Evolutionary conservation across 2,113 vertebrate genomes (phyloP), one percentile per base, ranked within the genome.

Genomic region (Circaetus gallicus): DNA sequence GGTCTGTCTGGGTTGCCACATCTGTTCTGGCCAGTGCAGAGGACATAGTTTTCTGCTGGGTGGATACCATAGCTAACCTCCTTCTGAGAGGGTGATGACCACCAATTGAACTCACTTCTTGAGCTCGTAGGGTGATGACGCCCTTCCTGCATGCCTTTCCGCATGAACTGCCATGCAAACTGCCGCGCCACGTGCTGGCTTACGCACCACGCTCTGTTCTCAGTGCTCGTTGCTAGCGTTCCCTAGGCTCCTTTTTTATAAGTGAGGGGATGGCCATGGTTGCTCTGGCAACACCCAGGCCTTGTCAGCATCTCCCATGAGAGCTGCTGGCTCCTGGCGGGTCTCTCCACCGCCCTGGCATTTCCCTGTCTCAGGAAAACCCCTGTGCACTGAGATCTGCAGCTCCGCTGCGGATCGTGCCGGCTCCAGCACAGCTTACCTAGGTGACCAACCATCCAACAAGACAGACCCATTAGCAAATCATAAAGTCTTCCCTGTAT

Each of bases 381-480:
- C 15, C 6, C 11, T 56, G 32, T 56, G 80, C 15, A 5, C 29
- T 11, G 28, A 32, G 29, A 40, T 32, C 53, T 70, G 53, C 53
- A 5, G 3, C 11, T 26, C 40, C 1, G 1, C 29, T 50, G 28
- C 0, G 1, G 25, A 25, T 17, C 4, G 2, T n/a, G 16, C 21
- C 0, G 4, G 8, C 29, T 62, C n/a, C 6, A 5, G 65, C 32
- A n/a, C 18, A 65, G 11, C 43, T 70, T 10, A 5, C 38, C 10
- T 38, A 2, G 5, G 38, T 4, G 4, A 63, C 16, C 50, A 22
- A 34, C 36, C 38, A 36, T 55, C 62, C 32, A 45, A 29, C 16
- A n/a, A 49, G 24, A 34, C 20, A 53, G 47, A 31, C 9, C 28
- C 8, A 55, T 40, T 40, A 78, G 18, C 5, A 45, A 63, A 49